Percentiles rank a stretch among this genome's conserved stretches.
These are phyloP conservation scores for Muraenolepis orangiensis DNA, from an alignment of 2,797 vertebrate species.

Conservation along the genomic window DNA sequence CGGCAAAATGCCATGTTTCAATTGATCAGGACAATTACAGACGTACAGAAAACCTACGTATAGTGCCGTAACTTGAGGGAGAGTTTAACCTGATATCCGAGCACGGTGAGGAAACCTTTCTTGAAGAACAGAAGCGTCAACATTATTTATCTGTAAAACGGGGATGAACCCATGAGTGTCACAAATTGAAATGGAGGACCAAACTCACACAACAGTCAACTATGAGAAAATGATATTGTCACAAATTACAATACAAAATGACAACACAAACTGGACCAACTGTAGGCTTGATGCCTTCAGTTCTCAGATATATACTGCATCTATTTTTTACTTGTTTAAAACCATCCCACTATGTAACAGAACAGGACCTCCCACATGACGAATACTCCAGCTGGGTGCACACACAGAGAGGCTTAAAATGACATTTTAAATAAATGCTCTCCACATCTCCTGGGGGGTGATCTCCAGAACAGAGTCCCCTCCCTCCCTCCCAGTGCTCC, in stretches of 20 bases:
- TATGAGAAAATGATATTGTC: no score
- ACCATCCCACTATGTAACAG: conserved; percentile 6
- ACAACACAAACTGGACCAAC: not conserved
- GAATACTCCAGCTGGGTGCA: conserved; percentile 43
- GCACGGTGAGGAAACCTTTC: not conserved
- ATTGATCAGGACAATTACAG: not conserved
- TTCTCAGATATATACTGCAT: not conserved
- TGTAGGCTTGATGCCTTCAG: not conserved
- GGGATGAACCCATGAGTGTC: not conserved
- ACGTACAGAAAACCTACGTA: not conserved
- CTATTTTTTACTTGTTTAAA: conserved; percentile 11
- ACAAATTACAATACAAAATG: no score
- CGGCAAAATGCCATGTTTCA: not conserved
- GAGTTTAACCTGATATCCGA: not conserved
- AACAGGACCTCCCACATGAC: conserved; percentile 32
- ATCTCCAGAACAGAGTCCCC: conserved; percentile 25
- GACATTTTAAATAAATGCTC: not conserved
- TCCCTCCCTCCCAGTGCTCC: conserved; percentile 22
- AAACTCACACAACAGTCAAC: not conserved
- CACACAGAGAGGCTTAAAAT: conserved; percentile 32
- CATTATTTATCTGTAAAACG: no score
- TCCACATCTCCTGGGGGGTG: conserved; percentile 13
- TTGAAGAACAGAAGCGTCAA: not conserved
- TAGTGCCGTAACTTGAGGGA: not conserved
- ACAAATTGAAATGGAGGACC: not conserved